Conservation (phyloP, 2,113 vertebrate genomes). For the Caranx ignobilis region DNA sequence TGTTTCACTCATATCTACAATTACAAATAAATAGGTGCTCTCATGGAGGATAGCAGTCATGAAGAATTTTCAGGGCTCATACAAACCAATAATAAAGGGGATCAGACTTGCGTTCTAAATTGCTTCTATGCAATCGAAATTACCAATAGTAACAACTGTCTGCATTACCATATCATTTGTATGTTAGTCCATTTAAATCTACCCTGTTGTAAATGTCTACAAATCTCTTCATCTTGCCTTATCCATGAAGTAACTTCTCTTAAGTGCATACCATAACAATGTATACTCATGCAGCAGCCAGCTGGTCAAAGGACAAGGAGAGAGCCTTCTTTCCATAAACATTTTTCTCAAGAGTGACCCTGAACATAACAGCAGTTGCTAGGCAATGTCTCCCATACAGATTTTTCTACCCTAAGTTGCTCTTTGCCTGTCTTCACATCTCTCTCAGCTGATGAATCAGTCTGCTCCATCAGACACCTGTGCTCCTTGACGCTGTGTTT, state of each 20-base stretch:
- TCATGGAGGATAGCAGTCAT: neutral
- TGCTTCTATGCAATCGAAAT: neutral
- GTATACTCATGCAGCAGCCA: slow-evolving; percentile 2
- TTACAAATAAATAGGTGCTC: neutral
- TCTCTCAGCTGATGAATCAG: slow-evolving; percentile 57
- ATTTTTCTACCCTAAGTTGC: slow-evolving; percentile 11
- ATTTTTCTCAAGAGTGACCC: slow-evolving; percentile 44
- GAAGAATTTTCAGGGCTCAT: too few species aligned
- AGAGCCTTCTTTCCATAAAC: slow-evolving; percentile 60
- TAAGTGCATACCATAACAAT: slow-evolving; percentile 15
- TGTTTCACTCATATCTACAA: neutral
- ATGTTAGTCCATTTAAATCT: neutral
- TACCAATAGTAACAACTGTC: neutral
- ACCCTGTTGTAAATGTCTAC: neutral
- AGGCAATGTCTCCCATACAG: slow-evolving; percentile 3
- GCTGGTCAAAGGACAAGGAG: slow-evolving; percentile 23
- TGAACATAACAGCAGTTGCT: slow-evolving; percentile 33
- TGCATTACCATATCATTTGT: neutral
- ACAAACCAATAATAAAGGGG: neutral
- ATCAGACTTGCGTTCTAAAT: neutral
- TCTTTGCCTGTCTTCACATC: slow-evolving; percentile 38
- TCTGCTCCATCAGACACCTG: slow-evolving; percentile 71
- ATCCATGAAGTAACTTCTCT: neutral
- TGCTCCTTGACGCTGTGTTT: slow-evolving; percentile 67
- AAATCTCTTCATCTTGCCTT: neutral